A percentile compares a stretch with the other conserved stretches of the same genome.
These are phyloP conservation scores for human DNA, from an alignment of 2,113 vertebrate genomes.

Conservation along the genomic window DNA sequence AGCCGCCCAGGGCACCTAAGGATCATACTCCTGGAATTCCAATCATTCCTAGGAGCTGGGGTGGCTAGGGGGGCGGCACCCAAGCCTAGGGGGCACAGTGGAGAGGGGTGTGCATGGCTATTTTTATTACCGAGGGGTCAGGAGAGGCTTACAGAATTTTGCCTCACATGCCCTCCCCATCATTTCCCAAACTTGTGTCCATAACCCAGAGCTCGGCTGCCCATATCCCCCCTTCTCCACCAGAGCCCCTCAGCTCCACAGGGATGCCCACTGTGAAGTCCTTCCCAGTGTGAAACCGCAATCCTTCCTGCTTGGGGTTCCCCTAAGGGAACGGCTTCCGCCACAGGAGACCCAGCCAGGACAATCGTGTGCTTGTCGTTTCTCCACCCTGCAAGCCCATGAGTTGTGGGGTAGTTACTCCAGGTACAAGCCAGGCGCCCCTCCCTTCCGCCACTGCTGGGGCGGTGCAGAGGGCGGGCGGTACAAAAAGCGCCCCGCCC, in stretches of 20 bases:
- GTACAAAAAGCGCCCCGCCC: constrained; percentile 70
- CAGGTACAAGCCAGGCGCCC: constrained; percentile 35
- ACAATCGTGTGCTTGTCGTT: rapidly evolving
- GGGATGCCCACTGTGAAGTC: background rate
- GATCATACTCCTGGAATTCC: constrained; percentile 54
- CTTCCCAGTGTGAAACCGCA: background rate
- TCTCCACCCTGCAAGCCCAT: too few relatives aligned
- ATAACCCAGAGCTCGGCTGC: background rate
- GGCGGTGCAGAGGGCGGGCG: constrained; percentile 13
- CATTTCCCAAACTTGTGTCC: background rate
- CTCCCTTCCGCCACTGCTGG: background rate
- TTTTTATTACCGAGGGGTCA: background rate
- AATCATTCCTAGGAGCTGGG: constrained; percentile 58
- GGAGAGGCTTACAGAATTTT: background rate
- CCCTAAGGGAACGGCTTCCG: background rate
- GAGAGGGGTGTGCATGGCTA: background rate
- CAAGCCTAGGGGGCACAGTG: background rate
- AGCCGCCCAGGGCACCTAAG: background rate
- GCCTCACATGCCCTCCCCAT: background rate
- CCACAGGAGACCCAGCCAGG: background rate
- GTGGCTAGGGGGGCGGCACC: background rate
- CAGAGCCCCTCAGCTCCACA: background rate
- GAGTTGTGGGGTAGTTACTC: background rate
- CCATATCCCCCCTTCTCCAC: background rate
- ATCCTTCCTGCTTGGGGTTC: background rate